Evolutionary conservation across 2,888 invertebrate genomes (phyloP).

Genomic region (Dioctria rufipes): DNA sequence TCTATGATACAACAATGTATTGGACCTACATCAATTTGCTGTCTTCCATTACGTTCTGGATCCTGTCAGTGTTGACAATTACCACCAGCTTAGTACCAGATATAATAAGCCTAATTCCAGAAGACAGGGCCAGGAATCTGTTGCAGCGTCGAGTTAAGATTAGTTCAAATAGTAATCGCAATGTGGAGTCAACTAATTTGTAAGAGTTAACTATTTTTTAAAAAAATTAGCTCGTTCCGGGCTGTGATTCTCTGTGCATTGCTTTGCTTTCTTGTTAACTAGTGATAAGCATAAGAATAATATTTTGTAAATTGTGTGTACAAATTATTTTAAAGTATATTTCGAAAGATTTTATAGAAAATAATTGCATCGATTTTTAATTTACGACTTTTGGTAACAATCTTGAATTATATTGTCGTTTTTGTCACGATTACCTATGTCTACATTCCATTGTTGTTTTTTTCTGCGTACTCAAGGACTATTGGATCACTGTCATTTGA

Average conservation of each 20-base stretch:
- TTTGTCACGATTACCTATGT: no score
- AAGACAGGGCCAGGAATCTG: constrained; percentile 53
- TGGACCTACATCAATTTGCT: constrained; percentile 77
- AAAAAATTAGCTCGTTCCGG: constrained; percentile 16
- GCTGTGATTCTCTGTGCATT: constrained; percentile 11
- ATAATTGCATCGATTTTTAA: no score
- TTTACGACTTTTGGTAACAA: no score
- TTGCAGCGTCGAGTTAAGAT: background rate
- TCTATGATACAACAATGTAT: constrained; percentile 73
- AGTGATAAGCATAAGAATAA: background rate
- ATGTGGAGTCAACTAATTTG: constrained; percentile 34
- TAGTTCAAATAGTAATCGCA: background rate
- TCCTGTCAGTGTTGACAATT: constrained; percentile 73
- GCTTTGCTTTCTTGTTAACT: background rate
- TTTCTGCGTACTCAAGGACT: no score
- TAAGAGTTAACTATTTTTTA: constrained; percentile 21
- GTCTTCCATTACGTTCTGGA: constrained; percentile 75
- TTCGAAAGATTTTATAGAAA: background rate
- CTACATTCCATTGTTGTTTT: no score
- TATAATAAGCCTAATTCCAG: constrained; percentile 66
- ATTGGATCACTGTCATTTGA: no score
- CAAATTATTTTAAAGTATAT: constrained; percentile 1
- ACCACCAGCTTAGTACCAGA: constrained; percentile 76
- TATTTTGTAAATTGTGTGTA: background rate
- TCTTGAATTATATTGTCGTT: no score